phyloP scores from a whole-genome alignment of 2,888 invertebrate species.

The Nomada ruficornis region DNA sequence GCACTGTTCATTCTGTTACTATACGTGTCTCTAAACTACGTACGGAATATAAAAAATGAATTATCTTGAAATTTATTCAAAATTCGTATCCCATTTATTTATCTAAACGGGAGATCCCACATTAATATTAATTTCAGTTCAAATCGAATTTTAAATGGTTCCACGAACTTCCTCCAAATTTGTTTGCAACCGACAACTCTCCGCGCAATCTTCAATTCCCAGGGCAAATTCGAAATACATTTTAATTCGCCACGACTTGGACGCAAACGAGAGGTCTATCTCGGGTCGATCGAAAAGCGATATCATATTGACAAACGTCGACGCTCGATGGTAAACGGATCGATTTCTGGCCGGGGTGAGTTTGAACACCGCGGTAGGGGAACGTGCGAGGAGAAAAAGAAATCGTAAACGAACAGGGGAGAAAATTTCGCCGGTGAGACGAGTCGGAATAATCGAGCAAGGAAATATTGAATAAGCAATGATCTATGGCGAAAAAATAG shows the following conservation, averaged over 20 bases:
- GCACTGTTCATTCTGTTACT: too few relatives aligned
- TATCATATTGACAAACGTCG: slow-evolving; percentile 8
- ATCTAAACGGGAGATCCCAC: too few relatives aligned
- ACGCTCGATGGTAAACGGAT: neutral
- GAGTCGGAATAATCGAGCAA: neutral
- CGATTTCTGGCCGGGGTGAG: slow-evolving; percentile 1
- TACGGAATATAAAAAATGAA: too few relatives aligned
- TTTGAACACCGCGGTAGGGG: slow-evolving; percentile 5
- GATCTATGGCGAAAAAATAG: slow-evolving; percentile 8
- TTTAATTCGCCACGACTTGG: slow-evolving; percentile 15
- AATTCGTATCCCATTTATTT: too few relatives aligned
- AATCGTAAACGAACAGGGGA: neutral
- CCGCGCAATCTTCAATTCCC: neutral
- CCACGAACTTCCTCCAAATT: neutral
- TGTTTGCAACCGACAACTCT: neutral
- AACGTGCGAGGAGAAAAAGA: neutral
- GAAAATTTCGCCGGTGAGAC: neutral
- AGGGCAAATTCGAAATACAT: neutral
- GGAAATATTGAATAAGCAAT: slow-evolving; percentile 14
- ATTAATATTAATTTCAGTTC: neutral
- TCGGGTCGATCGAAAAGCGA: slow-evolving; percentile 5
- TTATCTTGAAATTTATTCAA: too few relatives aligned
- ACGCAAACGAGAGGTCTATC: slow-evolving; percentile 6
- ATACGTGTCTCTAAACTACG: too few relatives aligned
- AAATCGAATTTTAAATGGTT: neutral